Percentiles rank a stretch among this genome's conserved stretches.
These are phyloP conservation scores for Raphicerus campestris DNA, from an alignment of 2,113 vertebrate species.

Conservation along the genomic window DNA sequence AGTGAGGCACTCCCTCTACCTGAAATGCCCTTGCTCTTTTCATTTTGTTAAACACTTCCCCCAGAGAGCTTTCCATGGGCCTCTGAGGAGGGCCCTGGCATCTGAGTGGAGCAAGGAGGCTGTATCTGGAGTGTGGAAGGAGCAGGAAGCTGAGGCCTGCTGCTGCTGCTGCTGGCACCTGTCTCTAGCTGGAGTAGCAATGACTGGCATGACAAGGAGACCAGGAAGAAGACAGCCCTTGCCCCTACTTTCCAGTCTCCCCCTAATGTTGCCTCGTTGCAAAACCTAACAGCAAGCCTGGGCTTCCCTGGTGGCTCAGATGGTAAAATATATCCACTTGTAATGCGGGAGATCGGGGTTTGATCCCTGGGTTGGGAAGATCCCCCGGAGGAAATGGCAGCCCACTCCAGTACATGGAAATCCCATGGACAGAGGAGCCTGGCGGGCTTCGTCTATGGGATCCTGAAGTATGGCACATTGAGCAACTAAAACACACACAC, in stretches of 20 bases:
- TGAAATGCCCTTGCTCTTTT: neutral
- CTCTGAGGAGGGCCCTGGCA: neutral
- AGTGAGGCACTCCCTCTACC: neutral
- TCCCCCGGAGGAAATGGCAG: neutral
- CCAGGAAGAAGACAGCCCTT: neutral
- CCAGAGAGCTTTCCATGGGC: neutral
- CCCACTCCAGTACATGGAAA: neutral
- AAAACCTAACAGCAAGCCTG: neutral
- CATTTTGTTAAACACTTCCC: neutral
- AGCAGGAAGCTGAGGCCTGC: neutral
- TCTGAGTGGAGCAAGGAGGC: neutral
- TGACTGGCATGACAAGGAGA: neutral
- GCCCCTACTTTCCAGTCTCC: neutral
- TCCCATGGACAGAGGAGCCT: neutral
- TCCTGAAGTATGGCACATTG: neutral
- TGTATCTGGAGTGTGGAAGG: neutral
- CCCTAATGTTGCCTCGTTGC: neutral
- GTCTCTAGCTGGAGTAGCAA: neutral
- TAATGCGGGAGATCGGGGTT: fast-evolving
- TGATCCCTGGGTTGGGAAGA: neutral
- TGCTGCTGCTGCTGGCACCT: neutral
- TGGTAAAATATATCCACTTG: neutral
- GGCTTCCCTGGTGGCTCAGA: neutral
- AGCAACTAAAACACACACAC: neutral
- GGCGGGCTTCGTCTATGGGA: neutral